phyloP scores from a whole-genome alignment of 2,888 invertebrate genomes.

The Drosophila atripex region DNA sequence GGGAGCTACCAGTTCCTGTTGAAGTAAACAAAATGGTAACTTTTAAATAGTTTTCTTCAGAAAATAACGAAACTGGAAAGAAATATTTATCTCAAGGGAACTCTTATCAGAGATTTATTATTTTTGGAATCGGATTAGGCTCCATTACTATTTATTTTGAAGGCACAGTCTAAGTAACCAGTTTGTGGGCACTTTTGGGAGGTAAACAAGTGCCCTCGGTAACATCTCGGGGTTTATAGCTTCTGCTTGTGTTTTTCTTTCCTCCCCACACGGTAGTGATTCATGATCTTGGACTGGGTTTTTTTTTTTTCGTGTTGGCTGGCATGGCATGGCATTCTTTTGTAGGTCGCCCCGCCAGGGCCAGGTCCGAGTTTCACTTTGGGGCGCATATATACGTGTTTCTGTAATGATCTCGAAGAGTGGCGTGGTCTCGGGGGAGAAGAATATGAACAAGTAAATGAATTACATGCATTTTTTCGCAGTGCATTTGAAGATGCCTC shows the following conservation, averaged over 20 bases:
- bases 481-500: constrained; percentile 5
- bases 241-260: constrained; percentile 10
- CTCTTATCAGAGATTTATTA: not conserved
- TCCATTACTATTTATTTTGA: not conserved
- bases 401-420: not conserved
- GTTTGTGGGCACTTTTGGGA: not conserved
- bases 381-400: not conserved
- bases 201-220: not conserved
- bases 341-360: constrained; percentile 38
- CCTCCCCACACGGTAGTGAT: constrained; percentile 17
- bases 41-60: too few species aligned
- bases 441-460: not conserved
- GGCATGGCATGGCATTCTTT: constrained; percentile 28
- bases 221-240: constrained; percentile 5
- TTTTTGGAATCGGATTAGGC: not conserved
- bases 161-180: not conserved
- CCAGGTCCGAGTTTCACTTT: constrained; percentile 39
- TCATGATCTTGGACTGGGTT: constrained; percentile 36
- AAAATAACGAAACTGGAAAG: too few species aligned
- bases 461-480: not conserved
- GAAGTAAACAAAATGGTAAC: not conserved
- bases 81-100: not conserved
- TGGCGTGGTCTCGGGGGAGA: constrained; percentile 13
- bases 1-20: not conserved
- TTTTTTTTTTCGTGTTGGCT: constrained; percentile 2